Percentiles rank a stretch among this genome's conserved stretches.
These are phyloP conservation scores for Galleria mellonella DNA, from an alignment of 1,140 invertebrate species.

Conservation along the genomic window DNA sequence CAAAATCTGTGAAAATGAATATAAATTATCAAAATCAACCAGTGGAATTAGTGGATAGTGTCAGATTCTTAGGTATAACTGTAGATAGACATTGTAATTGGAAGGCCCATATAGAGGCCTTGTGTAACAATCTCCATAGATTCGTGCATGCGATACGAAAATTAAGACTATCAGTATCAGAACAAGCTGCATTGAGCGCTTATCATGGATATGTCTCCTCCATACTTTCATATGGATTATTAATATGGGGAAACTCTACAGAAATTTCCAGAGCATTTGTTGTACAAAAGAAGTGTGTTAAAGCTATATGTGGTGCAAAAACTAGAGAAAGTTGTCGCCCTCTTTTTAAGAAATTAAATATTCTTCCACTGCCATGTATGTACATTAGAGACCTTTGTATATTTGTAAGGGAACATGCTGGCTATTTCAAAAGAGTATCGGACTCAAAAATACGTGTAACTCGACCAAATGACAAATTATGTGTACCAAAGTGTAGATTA, in stretches of 20 bases:
- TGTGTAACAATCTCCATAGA: not conserved
- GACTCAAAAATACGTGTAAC: too few relatives aligned
- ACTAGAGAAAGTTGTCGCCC: not conserved
- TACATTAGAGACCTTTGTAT: too few relatives aligned
- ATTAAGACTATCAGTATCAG: not conserved
- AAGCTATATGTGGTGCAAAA: not conserved
- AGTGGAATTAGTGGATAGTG: not conserved
- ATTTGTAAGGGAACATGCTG: too few relatives aligned
- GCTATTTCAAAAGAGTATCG: too few relatives aligned
- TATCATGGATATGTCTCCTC: conserved; percentile 12
- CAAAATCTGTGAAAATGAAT: too few relatives aligned
- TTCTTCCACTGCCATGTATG: too few relatives aligned
- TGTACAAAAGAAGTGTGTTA: not conserved
- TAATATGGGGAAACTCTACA: conserved; percentile 9
- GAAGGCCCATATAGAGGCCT: not conserved
- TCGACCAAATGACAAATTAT: too few relatives aligned
- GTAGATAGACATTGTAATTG: not conserved
- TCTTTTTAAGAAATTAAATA: not conserved
- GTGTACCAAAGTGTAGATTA: too few relatives aligned
- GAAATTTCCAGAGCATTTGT: conserved; percentile 1
- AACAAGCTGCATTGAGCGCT: not conserved
- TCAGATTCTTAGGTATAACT: not conserved
- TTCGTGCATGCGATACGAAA: not conserved
- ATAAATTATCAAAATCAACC: too few relatives aligned
- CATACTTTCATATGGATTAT: conserved; percentile 7